These are phyloP conservation scores for Oryzias woworae DNA, from an alignment of 2,113 vertebrate species.

Conservation along the genomic window DNA sequence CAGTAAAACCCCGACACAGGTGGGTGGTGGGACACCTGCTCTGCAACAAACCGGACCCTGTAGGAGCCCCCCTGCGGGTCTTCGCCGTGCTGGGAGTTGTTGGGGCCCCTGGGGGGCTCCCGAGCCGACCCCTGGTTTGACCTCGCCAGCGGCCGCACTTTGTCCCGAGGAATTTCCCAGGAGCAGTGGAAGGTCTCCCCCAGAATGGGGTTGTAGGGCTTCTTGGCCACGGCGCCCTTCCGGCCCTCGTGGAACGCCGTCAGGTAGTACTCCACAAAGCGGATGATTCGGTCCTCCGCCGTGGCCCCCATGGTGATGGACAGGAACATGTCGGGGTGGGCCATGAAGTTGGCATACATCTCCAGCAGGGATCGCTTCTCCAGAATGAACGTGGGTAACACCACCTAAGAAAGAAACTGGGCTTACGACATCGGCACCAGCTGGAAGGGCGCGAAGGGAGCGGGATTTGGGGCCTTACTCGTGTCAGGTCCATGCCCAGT, in stretches of 20 bases:
- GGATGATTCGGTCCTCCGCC: slow-evolving; percentile 88
- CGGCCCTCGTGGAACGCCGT: slow-evolving; percentile 97
- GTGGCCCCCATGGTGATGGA: slow-evolving; percentile 85
- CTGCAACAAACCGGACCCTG: slow-evolving; percentile 89
- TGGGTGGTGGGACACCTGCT: slow-evolving; percentile 96
- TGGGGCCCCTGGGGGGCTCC: slow-evolving; percentile 42
- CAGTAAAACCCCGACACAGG: slow-evolving; percentile 96
- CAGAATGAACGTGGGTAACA: slow-evolving; percentile 94
- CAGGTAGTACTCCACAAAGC: slow-evolving; percentile 96
- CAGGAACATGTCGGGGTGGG: slow-evolving; percentile 94
- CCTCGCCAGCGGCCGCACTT: slow-evolving; percentile 75
- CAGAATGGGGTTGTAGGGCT: slow-evolving; percentile 94
- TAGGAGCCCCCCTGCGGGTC: slow-evolving; percentile 74
- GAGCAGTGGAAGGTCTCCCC: slow-evolving; percentile 96
- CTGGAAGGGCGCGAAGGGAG: too few relatives aligned
- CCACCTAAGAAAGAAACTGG: slow-evolving; percentile 79
- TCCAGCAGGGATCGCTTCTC: slow-evolving; percentile 96
- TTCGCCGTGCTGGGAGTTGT: slow-evolving; percentile 60
- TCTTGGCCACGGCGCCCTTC: slow-evolving; percentile 93
- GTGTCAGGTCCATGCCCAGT: slow-evolving; percentile 95
- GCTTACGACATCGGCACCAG: not conserved
- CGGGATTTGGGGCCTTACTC: slow-evolving; percentile 71
- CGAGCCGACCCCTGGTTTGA: slow-evolving; percentile 64
- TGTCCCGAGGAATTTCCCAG: slow-evolving; percentile 90
- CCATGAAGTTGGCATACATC: slow-evolving; percentile 99